phyloP scores from a whole-genome alignment of 1,140 invertebrate species.

The Apis cerana region DNA sequence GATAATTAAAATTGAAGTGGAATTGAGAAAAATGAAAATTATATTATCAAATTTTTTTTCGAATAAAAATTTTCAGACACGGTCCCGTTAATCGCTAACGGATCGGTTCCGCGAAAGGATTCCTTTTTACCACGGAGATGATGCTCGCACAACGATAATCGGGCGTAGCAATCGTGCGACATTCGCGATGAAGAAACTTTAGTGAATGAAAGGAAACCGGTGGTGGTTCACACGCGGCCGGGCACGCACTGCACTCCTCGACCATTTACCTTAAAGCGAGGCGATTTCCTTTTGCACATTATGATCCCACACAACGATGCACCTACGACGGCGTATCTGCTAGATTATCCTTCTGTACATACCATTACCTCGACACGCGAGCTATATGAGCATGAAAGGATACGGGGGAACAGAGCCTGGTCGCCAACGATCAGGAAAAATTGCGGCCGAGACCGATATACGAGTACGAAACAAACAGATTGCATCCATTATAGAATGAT shows the following conservation, averaged over 20 bases:
- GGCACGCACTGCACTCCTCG: constrained; percentile 44
- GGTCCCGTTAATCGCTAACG: constrained; percentile 7
- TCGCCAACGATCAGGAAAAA: constrained; percentile 48
- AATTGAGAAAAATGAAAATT: neutral
- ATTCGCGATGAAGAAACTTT: constrained; percentile 76
- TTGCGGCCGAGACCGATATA: constrained; percentile 47
- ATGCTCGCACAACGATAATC: constrained; percentile 59
- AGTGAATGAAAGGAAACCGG: constrained; percentile 79
- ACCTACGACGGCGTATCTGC: constrained; percentile 47
- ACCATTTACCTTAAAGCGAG: constrained; percentile 75
- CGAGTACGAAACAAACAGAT: constrained; percentile 24
- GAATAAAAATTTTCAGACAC: neutral
- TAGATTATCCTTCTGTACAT: constrained; percentile 61
- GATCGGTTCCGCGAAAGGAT: constrained; percentile 30
- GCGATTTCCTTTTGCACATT: constrained; percentile 76
- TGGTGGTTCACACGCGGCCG: constrained; percentile 75
- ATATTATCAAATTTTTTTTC: neutral
- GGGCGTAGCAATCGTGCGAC: constrained; percentile 74
- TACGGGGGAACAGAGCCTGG: neutral
- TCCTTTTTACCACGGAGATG: constrained; percentile 45
- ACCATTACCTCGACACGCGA: constrained; percentile 64
- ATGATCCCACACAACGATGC: constrained; percentile 69
- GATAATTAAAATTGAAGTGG: too few species aligned
- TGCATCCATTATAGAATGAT: constrained; percentile 6
- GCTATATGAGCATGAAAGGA: constrained; percentile 22